A percentile compares a stretch with the other conserved stretches of the same genome.
Evolutionary conservation across 2,113 vertebrate species (phyloP).

Genomic region (Nansenia antarctica): DNA sequence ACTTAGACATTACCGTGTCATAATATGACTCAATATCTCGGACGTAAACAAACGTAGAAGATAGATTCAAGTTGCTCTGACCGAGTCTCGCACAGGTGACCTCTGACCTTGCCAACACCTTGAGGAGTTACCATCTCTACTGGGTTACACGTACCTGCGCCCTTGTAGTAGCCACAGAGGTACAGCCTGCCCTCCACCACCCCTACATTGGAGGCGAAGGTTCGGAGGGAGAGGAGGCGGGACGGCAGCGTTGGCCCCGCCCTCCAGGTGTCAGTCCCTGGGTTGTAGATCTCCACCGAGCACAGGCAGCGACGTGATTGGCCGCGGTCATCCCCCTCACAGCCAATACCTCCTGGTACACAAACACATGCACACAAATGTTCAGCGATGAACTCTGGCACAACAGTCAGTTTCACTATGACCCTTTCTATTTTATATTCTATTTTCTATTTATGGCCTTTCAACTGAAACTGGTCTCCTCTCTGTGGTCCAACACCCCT

Average conservation of each 20-base stretch:
- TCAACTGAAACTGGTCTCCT: no score
- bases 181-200: slow-evolving; percentile 84
- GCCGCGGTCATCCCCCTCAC: slow-evolving; percentile 82
- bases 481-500: no score
- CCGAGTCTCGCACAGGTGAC: no score
- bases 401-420: no score
- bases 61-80: no score
- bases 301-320: slow-evolving; percentile 88
- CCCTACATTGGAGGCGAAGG: slow-evolving; percentile 78
- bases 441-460: no score
- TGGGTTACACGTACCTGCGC: no score
- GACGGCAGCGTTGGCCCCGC: slow-evolving; percentile 81
- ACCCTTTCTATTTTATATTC: no score
- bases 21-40: not conserved
- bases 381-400: not conserved
- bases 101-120: no score
- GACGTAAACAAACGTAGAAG: no score
- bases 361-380: slow-evolving; percentile 12
- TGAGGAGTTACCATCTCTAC: no score
- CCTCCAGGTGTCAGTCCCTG: slow-evolving; percentile 87
- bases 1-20: no score
- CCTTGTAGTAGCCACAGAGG: slow-evolving; percentile 86
- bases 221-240: slow-evolving; percentile 83
- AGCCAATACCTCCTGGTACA: slow-evolving; percentile 87
- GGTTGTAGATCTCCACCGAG: slow-evolving; percentile 88